These are phyloP conservation scores for Rhegmatorhina hoffmannsi DNA, from an alignment of 2,113 vertebrate species.

Conservation along the genomic window DNA sequence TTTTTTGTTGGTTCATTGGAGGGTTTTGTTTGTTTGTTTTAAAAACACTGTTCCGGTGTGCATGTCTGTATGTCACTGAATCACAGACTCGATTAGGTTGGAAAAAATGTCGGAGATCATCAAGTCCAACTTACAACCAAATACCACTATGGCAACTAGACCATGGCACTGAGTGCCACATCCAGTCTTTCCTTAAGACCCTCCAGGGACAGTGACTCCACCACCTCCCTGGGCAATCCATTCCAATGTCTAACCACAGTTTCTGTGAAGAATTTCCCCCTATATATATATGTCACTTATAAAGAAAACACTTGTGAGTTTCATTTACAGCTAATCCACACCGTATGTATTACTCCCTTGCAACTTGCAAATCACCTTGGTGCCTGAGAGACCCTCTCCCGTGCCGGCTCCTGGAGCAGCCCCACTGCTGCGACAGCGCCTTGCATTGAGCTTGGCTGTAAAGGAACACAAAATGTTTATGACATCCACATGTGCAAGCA, in stretches of 20 bases:
- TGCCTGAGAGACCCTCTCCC: background rate
- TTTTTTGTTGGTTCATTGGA: background rate
- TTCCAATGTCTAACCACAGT: background rate
- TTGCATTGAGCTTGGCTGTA: background rate
- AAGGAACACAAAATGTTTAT: background rate
- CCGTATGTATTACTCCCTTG: background rate
- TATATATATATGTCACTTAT: too few relatives aligned
- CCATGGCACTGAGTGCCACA: too few relatives aligned
- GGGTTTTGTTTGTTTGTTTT: background rate
- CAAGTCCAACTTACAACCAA: background rate
- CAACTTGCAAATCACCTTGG: background rate
- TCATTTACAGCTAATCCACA: background rate
- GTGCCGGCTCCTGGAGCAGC: background rate
- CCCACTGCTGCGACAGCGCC: background rate
- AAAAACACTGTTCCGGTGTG: background rate
- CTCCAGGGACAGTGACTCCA: background rate
- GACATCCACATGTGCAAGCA: constrained; percentile 26
- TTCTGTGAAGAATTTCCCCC: background rate
- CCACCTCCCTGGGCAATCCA: background rate
- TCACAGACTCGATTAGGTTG: background rate
- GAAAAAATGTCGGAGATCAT: background rate
- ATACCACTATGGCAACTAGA: background rate
- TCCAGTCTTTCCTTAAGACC: background rate
- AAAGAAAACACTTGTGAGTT: background rate
- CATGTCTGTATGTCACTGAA: background rate